Percentiles rank a stretch among this genome's conserved stretches.
phyloP scores from a whole-genome alignment of 2,113 vertebrate genomes.

The Podocnemis expansa region DNA sequence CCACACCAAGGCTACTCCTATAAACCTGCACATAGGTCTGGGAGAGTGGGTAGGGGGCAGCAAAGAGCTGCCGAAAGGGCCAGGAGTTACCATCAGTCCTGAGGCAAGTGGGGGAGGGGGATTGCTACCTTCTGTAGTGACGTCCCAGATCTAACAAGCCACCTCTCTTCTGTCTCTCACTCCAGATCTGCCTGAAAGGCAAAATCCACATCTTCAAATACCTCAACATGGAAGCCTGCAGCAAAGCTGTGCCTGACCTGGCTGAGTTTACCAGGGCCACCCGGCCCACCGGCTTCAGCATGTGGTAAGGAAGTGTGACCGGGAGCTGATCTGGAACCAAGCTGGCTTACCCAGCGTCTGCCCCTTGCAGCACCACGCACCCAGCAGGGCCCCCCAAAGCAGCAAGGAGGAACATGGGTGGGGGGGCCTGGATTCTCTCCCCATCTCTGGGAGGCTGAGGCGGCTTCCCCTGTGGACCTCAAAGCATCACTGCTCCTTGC shows the following conservation, averaged over 20 bases:
- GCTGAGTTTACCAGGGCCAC: slow-evolving; percentile 81
- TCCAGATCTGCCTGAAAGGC: slow-evolving; percentile 89
- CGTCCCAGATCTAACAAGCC: not conserved
- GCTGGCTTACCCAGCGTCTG: too few species aligned
- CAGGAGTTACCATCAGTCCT: not conserved
- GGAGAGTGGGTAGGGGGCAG: too few species aligned
- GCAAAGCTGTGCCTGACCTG: slow-evolving; percentile 72
- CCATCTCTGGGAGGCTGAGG: too few species aligned
- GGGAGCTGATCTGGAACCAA: not conserved
- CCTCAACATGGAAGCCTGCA: slow-evolving; percentile 86
- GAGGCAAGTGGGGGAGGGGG: not conserved
- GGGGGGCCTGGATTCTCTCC: not conserved
- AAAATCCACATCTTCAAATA: slow-evolving; percentile 94
- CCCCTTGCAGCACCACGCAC: not conserved
- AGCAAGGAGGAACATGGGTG: too few species aligned
- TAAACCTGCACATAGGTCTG: too few species aligned
- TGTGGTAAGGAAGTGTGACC: slow-evolving; percentile 77
- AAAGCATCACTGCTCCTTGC: not conserved
- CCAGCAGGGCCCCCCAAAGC: too few species aligned
- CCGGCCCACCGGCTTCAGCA: slow-evolving; percentile 83
- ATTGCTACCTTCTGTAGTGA: too few species aligned
- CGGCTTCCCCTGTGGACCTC: not conserved
- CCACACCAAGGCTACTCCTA: too few species aligned
- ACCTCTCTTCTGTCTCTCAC: fast-evolving
- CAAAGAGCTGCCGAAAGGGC: not conserved